Conservation (phyloP, 2,113 vertebrate genomes). For the Bucco capensis region DNA sequence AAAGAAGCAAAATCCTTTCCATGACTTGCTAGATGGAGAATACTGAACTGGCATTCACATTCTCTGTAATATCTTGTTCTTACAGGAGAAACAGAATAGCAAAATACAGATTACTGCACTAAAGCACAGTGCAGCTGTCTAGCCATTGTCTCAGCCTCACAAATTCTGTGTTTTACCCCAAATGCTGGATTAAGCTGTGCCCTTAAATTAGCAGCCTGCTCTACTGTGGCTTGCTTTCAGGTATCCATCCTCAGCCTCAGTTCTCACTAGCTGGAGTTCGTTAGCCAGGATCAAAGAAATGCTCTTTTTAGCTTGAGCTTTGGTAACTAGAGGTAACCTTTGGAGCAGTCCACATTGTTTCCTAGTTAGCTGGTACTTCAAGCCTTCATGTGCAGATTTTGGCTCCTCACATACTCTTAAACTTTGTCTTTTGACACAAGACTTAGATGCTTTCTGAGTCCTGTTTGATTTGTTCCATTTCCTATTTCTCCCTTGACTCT, state of each 20-base stretch:
- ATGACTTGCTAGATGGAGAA: background rate
- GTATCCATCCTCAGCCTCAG: background rate
- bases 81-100: background rate
- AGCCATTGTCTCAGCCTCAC: background rate
- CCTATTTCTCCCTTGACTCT: background rate
- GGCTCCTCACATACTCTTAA: background rate
- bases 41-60: background rate
- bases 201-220: background rate
- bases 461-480: background rate
- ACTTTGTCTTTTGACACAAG: background rate
- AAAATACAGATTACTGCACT: background rate
- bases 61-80: background rate
- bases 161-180: background rate
- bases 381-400: background rate
- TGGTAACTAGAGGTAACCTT: slow-evolving; percentile 17
- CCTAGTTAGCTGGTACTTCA: background rate
- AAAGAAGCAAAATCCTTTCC: background rate
- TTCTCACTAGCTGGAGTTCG: background rate
- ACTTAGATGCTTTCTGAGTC: background rate
- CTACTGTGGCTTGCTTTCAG: background rate
- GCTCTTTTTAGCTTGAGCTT: background rate
- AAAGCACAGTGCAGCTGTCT: background rate
- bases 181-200: background rate
- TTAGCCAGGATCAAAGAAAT: slow-evolving; percentile 18
- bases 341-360: background rate